Evolutionary conservation across 2,113 vertebrate genomes (phyloP).

Genomic region (Drymodes brunneopygia): DNA sequence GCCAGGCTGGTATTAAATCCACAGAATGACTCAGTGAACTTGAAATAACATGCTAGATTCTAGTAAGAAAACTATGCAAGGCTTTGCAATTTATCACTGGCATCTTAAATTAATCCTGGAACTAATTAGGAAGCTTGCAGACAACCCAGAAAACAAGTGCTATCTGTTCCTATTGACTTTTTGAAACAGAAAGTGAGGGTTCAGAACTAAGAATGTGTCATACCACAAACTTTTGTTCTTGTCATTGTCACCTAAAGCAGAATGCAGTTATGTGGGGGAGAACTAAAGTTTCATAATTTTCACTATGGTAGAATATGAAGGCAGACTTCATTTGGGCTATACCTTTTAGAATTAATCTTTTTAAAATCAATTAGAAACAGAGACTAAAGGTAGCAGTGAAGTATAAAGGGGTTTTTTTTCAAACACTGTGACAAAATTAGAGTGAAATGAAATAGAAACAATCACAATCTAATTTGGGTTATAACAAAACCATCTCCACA

Average conservation of each 20-base stretch:
- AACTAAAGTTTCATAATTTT: background rate
- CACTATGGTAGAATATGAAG: background rate
- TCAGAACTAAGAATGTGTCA: background rate
- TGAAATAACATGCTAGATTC: constrained; percentile 27
- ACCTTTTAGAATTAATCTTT: background rate
- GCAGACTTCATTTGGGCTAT: background rate
- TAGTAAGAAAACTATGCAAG: background rate
- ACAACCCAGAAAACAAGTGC: background rate
- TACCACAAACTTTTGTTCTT: background rate
- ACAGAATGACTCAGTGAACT: background rate
- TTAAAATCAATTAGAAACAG: background rate
- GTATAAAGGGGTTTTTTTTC: background rate
- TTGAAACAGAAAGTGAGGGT: background rate
- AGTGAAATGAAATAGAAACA: background rate
- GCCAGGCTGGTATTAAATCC: background rate
- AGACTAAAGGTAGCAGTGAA: background rate
- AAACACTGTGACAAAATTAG: background rate
- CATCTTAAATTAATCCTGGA: constrained; percentile 42
- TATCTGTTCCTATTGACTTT: constrained; percentile 23
- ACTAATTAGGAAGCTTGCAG: constrained; percentile 35
- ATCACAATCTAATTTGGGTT: background rate
- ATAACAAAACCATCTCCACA: background rate
- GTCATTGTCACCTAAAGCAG: background rate
- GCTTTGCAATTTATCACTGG: constrained; percentile 21
- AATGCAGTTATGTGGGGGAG: background rate